Base-by-base conservation (phyloP, 2,888 invertebrate genomes). In the Glaucopsyche alexis region DNA sequence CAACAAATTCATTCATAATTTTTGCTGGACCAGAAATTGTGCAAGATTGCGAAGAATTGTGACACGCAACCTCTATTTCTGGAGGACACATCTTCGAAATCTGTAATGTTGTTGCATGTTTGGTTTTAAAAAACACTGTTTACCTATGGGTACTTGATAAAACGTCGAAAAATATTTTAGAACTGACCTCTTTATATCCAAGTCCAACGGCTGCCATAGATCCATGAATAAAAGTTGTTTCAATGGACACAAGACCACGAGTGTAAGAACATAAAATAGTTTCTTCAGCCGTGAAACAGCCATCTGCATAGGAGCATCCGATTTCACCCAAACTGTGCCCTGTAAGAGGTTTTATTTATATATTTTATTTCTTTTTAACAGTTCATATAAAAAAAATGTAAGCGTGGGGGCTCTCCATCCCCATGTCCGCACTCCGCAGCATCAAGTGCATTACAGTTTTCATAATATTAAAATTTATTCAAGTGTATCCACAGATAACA, bases 251-350 rank as follows among this genome's bases (percentile, higher is more conserved):
- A 73, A 94, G 90, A 1, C 97, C 97, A 76, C 98, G 94, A 81
- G 95, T 96, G 86, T 97, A 98, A 0, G 98, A 96, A 6, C 96
- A 94, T 19, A 97, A 85, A 69, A 98, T 95, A 91, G 96, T 96
- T 87, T 98, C 96, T 81, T 97, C 96, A 0, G 96, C 95, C 0
- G 97, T 96, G 74, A 99, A 94, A 77, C 97, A 96, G 0, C 97
- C 97, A 85, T 99, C 99, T 1, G 98, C 98, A 85, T 99, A 99
- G 0, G 97, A 98, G 85, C 99, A 99, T 0, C 97, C 98, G 42
- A 99, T 90, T 86, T 99, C 99, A 40, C 99, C 99, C 0, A 98
- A 96, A 38, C 98, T 99, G 85, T 99, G 98, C 0, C 99, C 98
- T 93, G 73, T 11, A 70, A 49, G 7, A 42, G 42, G 42, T 42